Evolutionary conservation across 53 echinoderm and acorn worm species (phyloP).

Genomic region (Holothuria leucospilota): DNA sequence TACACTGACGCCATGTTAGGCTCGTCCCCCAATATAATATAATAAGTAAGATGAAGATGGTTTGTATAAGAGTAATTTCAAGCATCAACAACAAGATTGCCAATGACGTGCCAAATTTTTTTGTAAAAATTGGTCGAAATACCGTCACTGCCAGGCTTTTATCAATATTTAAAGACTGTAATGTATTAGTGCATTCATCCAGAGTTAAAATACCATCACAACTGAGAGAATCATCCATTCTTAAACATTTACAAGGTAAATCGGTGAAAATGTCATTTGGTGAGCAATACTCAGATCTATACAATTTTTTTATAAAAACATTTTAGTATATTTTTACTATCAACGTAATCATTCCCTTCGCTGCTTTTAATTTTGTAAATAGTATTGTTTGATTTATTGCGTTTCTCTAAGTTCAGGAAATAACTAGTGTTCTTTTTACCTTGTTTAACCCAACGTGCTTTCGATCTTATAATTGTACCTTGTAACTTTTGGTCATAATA

Average conservation of each 20-base stretch:
- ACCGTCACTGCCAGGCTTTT: slow-evolving; percentile 12
- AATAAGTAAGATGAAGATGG: no score
- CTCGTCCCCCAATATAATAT: no score
- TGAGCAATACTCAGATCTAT: not conserved
- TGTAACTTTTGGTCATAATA: no score
- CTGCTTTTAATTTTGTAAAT: not conserved
- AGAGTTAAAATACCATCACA: no score
- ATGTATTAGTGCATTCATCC: not conserved
- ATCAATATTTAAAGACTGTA: not conserved
- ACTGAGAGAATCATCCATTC: no score
- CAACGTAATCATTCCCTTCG: not conserved
- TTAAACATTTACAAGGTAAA: not conserved
- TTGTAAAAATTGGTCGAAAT: slow-evolving; percentile 11
- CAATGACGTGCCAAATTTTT: not conserved
- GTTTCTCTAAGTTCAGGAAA: not conserved
- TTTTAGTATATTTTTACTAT: not conserved
- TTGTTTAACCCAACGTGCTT: not conserved
- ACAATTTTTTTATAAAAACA: not conserved
- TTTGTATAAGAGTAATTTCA: no score
- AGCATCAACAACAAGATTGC: not conserved
- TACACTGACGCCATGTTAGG: no score
- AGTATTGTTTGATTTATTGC: not conserved
- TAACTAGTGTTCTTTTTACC: not conserved
- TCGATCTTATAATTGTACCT: not conserved
- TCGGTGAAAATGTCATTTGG: not conserved